Base-by-base conservation (phyloP, 2,888 invertebrate species). In the Platypus cylindrus region DNA sequence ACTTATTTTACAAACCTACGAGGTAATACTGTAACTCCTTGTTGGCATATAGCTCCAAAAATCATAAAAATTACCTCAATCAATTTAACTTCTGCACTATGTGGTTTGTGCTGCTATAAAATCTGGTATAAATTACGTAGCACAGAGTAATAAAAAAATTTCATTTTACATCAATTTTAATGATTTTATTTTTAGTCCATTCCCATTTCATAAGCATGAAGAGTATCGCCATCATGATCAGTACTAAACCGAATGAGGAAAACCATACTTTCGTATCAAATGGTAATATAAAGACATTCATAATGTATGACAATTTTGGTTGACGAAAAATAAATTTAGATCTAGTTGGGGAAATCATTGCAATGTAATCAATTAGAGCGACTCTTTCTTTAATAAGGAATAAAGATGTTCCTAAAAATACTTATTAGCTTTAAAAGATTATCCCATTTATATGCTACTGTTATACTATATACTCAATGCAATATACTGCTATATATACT, bases 251-350 rank as follows among this genome's bases (percentile, higher is more conserved):
- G 3, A 64, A 45, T 13, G 67, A 65, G 17, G 71, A 67, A 30
- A 70, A 58, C 80, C 80, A 80, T n/a, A 81, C 78, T 1, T 64
- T 58, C 17, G 55, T 61, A 37, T 71, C 66, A 50, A 82, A 82
- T 0, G 82, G 79, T 16, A 81, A 57, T 2, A 71, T 56, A 51
- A 76, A 82, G 27, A 82, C 70, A 51, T 82, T 81, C 44, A 72
- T 74, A 24, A 81, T 73, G 42, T 75, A 77, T 0, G 81, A 60
- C 9, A 82, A 53, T 49, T 79, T 74, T 2, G 81, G 81, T 52
- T 77, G 73, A 31, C 74, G 71, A 53, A 81, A 81, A 13, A 82
- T 69, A 52, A 81, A 78, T 48, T 73, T 73, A 0, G 77, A 79
- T 45, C 68, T 62, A 1, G 76, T 77, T 2, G 73, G 71, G 0